These are phyloP conservation scores for Engraulis encrasicolus DNA, from an alignment of 2,113 vertebrate genomes.

Conservation along the genomic window DNA sequence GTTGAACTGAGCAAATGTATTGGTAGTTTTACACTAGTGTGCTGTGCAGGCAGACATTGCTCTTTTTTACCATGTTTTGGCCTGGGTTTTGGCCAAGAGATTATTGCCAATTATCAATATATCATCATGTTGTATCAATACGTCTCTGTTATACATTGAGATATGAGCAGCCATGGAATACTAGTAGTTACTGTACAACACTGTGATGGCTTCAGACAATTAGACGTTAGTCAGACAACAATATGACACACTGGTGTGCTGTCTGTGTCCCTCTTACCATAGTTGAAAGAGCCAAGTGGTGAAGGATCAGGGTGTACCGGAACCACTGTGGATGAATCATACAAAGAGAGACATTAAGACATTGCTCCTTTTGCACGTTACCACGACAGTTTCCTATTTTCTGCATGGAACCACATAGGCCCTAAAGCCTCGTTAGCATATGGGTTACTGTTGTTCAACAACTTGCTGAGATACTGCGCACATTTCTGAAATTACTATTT, in stretches of 20 bases:
- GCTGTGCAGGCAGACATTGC: too few species aligned
- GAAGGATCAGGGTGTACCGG: conserved; percentile 66
- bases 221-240: not conserved
- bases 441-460: not conserved
- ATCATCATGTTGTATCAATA: too few species aligned
- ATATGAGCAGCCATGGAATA: not conserved
- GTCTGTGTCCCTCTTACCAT: conserved; percentile 62
- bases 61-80: too few species aligned
- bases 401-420: not conserved
- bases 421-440: not conserved
- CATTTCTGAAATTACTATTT: conserved; percentile 4
- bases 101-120: not conserved
- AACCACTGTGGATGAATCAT: conserved; percentile 61
- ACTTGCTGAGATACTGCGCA: not conserved
- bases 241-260: not conserved
- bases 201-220: not conserved
- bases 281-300: conserved; percentile 59
- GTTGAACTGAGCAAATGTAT: too few species aligned
- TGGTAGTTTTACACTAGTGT: too few species aligned
- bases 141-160: too few species aligned
- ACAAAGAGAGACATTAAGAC: conserved; percentile 24
- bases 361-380: not conserved
- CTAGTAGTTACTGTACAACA: not conserved
- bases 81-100: not conserved
- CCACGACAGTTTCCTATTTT: not conserved